Base-by-base conservation (phyloP, 2,113 vertebrate species). In the Hymenochirus boettgeri region DNA sequence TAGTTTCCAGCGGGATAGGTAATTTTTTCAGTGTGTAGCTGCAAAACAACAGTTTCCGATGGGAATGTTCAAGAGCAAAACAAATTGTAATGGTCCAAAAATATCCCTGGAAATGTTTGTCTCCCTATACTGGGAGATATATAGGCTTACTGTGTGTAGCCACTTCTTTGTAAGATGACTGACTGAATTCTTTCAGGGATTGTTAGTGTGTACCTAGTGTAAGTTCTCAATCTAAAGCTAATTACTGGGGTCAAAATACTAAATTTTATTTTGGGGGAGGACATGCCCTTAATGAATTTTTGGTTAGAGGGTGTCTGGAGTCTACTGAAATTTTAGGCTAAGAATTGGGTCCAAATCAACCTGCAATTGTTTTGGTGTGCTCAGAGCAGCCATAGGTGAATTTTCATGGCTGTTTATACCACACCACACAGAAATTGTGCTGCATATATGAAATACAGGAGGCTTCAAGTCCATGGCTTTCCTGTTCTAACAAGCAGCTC, bases 361-460 rank as follows among this genome's bases (percentile, higher is more conserved):
- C 4, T 13, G 19, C 3, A 15, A 1, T 19, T 7, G 15, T 12
- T 9, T 37, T 39, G 65, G 65, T 69, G 65, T 53, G 65, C 48
- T 60, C 65, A 69, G 65, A 69, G 65, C 65, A 29, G 65, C 47
- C 33, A 53, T 9, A 19, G 57, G 65, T 45, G 65, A 69, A 15
- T n/a, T 29, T 25, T 11, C 57, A 31, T 42, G 65, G 65, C 65
- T 59, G 65, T 69, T 69, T 69, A 69, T 69, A 69, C 56, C 65
- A 27, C 65, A 69, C 65, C 65, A 2, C 8, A 69, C 2, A 69
- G 13, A 15, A 59, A 60, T 25, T 2, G 8, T 31, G 51, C 33
- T 47, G 19, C 31, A 31, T 17, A 6, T 62, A 13, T 24, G 10
- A 23, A 11, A 13, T 3, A 8, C 7, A 29, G 31, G 65, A 45